These are phyloP conservation scores for Labeo catla DNA, from an alignment of 2,113 vertebrate genomes.

Conservation along the genomic window DNA sequence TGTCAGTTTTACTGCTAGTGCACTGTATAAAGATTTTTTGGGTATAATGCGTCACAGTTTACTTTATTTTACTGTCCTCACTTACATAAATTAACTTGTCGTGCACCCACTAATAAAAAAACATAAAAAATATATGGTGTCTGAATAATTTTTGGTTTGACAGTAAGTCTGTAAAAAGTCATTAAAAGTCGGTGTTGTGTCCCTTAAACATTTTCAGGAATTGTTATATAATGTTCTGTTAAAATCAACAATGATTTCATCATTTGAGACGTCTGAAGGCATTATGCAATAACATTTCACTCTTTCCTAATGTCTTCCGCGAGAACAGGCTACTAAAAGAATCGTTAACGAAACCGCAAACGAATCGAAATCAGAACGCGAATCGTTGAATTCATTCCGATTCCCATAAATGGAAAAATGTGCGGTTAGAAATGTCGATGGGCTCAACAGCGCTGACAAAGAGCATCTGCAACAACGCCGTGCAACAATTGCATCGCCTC, in stretches of 20 bases:
- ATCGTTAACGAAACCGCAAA: background rate
- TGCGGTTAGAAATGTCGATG: background rate
- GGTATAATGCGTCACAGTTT: too few relatives aligned
- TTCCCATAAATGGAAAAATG: background rate
- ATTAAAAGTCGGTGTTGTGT: background rate
- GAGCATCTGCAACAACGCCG: background rate
- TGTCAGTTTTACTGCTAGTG: too few relatives aligned
- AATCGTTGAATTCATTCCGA: background rate
- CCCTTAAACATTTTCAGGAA: background rate
- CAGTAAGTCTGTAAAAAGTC: background rate
- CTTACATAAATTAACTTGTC: too few relatives aligned
- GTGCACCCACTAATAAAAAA: too few relatives aligned
- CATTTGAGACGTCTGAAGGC: background rate
- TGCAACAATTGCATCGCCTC: conserved; percentile 46
- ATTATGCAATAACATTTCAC: background rate
- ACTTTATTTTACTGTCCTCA: too few relatives aligned
- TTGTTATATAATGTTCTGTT: background rate
- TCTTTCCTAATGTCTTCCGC: background rate
- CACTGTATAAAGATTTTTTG: too few relatives aligned
- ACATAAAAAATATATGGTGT: too few relatives aligned
- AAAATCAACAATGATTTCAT: background rate
- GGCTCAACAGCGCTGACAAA: conserved; percentile 34
- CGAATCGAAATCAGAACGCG: background rate
- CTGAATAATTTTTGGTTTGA: too few relatives aligned
- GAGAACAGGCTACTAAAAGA: background rate